A percentile compares a stretch with the other conserved stretches of the same genome.
These are phyloP conservation scores for Apogon talboti DNA, from an alignment of 2,797 vertebrate species.

Conservation along the genomic window DNA sequence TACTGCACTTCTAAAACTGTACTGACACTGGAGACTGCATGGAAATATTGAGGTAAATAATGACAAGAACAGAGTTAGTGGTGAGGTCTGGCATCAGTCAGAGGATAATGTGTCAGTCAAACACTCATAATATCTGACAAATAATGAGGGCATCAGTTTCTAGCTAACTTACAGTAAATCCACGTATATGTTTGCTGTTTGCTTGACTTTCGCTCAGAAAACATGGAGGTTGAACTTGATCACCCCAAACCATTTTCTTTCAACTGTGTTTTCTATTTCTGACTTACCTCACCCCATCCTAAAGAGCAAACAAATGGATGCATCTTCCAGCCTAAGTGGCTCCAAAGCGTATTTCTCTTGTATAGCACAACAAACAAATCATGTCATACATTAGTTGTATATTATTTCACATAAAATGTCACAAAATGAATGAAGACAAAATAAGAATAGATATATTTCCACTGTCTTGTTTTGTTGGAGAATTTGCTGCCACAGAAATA, in stretches of 20 bases:
- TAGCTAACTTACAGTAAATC: too few species aligned
- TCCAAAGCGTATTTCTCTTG: constrained; percentile 40
- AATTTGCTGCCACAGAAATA: constrained; percentile 29
- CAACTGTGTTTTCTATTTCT: background rate
- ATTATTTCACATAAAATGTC: constrained; percentile 2
- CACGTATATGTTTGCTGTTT: too few species aligned
- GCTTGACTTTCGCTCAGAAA: too few species aligned
- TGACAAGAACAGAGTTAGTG: too few species aligned
- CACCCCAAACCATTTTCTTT: constrained; percentile 31
- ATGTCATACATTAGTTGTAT: constrained; percentile 12
- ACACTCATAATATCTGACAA: too few species aligned
- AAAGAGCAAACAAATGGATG: constrained; percentile 52
- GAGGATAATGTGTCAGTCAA: too few species aligned
- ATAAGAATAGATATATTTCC: constrained; percentile 1
- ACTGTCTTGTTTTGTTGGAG: constrained; percentile 15
- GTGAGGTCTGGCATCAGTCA: too few species aligned
- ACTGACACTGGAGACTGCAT: too few species aligned
- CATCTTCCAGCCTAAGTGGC: constrained; percentile 55
- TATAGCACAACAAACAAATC: constrained; percentile 38
- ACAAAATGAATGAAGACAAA: background rate
- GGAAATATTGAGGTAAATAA: too few species aligned
- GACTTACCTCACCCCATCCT: constrained; percentile 1
- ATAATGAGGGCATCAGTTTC: too few species aligned
- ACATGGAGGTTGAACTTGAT: constrained; percentile 24
- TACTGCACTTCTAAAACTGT: too few species aligned